Evolutionary conservation across 2,888 invertebrate genomes (phyloP), one percentile per base, ranked within the genome.

Genomic region (Anoncus sp.): DNA sequence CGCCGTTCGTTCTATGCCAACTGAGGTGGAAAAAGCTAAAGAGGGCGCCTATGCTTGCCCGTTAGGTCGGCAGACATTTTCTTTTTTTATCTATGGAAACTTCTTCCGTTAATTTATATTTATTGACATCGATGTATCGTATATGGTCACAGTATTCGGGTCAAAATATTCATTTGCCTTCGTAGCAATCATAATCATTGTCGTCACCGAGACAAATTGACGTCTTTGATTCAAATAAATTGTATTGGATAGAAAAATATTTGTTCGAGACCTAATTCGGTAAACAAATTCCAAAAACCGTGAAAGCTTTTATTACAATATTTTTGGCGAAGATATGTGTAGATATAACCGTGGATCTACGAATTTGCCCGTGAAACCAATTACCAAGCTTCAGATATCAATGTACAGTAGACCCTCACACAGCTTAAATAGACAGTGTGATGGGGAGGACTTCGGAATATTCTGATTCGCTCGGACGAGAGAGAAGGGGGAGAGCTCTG

Each of bases 1-100:
- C 77, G 69, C 55, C 74, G 73, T 74, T 74, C 74, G 69, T 74
- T 74, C 69, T 70, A 27, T 63, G 69, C 73, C 77, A 60, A 74
- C 73, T 69, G 69, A 60, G 57, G 49, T 60, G 69, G 45, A 74
- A 77, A 73, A 69, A 73, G 40, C 74, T 60, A 53, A 73, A 63
- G 55, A 60, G 73, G 57, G 62, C 55, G 35, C 35, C 66, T 20
- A 53, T 53, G 60, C 27, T 43, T 24, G 49, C 31, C 43, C 72
- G 62, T 67, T 77, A 67, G 45, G 22, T 40, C 40, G 62, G 55
- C 51, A 67, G 62, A 57, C 49, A 57, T 57, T 65, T 49, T 63
- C n/a, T 53, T 45, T 31, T 65, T 40, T 38, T 47, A 38, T 27
- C 22, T 60, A 27, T 60, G 14, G 18, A n/a, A 6, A 1, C 18